These are phyloP conservation scores for Malthinus seriepunctatus DNA, from an alignment of 2,888 invertebrate genomes.

Conservation along the genomic window DNA sequence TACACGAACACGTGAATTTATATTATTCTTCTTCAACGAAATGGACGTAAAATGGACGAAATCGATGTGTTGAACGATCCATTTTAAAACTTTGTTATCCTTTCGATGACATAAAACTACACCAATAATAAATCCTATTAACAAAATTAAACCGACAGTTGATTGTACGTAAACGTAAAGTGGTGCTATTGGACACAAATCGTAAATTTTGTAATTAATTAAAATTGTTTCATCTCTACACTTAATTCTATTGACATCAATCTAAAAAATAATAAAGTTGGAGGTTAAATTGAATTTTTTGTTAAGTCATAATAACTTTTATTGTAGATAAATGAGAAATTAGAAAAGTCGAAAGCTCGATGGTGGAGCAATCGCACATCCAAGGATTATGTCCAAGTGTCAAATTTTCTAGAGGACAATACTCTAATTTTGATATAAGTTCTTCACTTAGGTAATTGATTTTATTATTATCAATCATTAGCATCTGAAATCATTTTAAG, in stretches of 20 bases:
- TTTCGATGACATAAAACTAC: slow-evolving; percentile 58
- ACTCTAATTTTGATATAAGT: slow-evolving; percentile 49
- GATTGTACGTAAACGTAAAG: background rate
- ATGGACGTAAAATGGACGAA: no score
- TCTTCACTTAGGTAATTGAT: slow-evolving; percentile 55
- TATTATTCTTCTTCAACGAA: no score
- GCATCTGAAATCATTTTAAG: slow-evolving; percentile 34
- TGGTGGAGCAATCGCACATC: background rate
- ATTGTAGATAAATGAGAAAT: background rate
- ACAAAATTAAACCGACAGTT: background rate
- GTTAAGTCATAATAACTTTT: background rate
- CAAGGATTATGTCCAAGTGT: background rate
- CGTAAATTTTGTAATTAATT: background rate
- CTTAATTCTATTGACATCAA: background rate
- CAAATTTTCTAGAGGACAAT: slow-evolving; percentile 44
- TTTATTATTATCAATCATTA: slow-evolving; percentile 63
- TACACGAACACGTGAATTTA: no score
- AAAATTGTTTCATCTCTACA: background rate
- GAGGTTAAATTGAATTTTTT: background rate
- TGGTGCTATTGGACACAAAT: background rate
- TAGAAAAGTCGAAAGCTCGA: background rate
- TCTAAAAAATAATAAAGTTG: no score
- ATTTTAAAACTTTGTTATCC: slow-evolving; percentile 67
- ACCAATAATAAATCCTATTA: slow-evolving; percentile 48
- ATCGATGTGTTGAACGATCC: slow-evolving; percentile 63